phyloP scores from a whole-genome alignment of 2,797 vertebrate species.

The Leptoclinus maculatus region DNA sequence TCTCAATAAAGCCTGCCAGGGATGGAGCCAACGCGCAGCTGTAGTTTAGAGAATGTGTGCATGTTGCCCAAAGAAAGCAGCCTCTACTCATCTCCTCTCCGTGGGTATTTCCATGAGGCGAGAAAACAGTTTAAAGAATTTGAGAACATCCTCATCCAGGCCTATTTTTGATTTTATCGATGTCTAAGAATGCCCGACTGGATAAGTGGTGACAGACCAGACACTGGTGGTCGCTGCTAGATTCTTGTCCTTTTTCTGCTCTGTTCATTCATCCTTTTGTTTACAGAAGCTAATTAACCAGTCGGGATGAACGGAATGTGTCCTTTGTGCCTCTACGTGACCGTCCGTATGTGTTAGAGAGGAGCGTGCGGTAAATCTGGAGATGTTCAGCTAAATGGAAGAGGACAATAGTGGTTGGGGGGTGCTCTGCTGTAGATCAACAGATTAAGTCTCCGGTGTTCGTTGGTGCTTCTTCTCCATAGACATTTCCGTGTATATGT shows the following conservation, averaged over 20 bases:
- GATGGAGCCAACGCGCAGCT: neutral
- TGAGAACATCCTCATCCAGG: slow-evolving; percentile 9
- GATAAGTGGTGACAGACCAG: slow-evolving; percentile 51
- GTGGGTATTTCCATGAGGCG: neutral
- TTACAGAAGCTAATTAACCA: slow-evolving; percentile 44
- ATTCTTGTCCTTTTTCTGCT: slow-evolving; percentile 15
- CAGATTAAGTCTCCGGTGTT: neutral
- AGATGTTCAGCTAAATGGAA: slow-evolving; percentile 4
- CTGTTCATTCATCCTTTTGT: slow-evolving; percentile 17
- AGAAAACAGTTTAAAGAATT: slow-evolving; percentile 26
- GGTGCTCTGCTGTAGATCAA: neutral
- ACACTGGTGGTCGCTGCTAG: slow-evolving; percentile 30
- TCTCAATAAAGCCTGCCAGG: neutral
- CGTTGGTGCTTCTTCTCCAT: neutral
- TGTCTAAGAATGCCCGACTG: slow-evolving; percentile 49
- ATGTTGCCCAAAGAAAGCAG: neutral
- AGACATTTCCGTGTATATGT: neutral
- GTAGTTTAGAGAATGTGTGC: too few species aligned
- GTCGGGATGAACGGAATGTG: slow-evolving; percentile 30
- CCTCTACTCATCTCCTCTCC: neutral
- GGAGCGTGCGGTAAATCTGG: slow-evolving; percentile 22
- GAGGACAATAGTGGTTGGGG: neutral
- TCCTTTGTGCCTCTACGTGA: slow-evolving; percentile 22
- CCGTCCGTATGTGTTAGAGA: neutral
- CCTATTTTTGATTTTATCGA: neutral